Conservation (phyloP, 2,797 vertebrate species). For the Sebastes cheni region DNA sequence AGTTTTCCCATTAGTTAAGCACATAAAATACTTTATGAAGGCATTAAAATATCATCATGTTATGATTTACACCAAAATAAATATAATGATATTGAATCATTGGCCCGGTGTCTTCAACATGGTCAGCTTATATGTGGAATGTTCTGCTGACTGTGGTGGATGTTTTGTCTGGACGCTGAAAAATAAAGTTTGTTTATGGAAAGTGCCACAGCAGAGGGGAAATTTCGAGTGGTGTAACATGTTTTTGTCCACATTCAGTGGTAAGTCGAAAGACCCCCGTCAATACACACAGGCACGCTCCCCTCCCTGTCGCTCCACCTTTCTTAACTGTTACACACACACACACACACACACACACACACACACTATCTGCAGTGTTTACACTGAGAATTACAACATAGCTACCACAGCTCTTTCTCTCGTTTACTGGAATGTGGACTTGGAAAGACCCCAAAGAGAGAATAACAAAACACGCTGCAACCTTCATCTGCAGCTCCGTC, state of each 20-base stretch:
- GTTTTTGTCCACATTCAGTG: slow-evolving; percentile 61
- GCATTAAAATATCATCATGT: background rate
- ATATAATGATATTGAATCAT: slow-evolving; percentile 4
- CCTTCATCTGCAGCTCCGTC: slow-evolving; percentile 19
- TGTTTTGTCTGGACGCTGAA: slow-evolving; percentile 70
- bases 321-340: slow-evolving; percentile 9
- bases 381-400: slow-evolving; percentile 60
- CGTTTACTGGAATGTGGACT: slow-evolving; percentile 65
- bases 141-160: slow-evolving; percentile 31
- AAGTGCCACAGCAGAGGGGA: slow-evolving; percentile 60
- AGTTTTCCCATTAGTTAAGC: background rate
- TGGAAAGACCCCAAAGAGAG: slow-evolving; percentile 59
- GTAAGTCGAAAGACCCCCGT: slow-evolving; percentile 60
- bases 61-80: background rate
- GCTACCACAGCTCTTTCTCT: slow-evolving; percentile 52
- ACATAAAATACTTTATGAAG: background rate
- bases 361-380: slow-evolving; percentile 49
- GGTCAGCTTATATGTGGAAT: slow-evolving; percentile 12
- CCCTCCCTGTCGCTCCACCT: slow-evolving; percentile 17
- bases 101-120: background rate
- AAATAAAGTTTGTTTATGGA: slow-evolving; percentile 74
- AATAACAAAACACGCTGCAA: slow-evolving; percentile 43
- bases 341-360: slow-evolving; percentile 13
- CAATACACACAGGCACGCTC: slow-evolving; percentile 17
- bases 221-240: slow-evolving; percentile 69